Percentiles rank a stretch among this genome's conserved stretches.
Conservation (phyloP, 2,797 vertebrate genomes). For the Sciurus carolinensis region DNA sequence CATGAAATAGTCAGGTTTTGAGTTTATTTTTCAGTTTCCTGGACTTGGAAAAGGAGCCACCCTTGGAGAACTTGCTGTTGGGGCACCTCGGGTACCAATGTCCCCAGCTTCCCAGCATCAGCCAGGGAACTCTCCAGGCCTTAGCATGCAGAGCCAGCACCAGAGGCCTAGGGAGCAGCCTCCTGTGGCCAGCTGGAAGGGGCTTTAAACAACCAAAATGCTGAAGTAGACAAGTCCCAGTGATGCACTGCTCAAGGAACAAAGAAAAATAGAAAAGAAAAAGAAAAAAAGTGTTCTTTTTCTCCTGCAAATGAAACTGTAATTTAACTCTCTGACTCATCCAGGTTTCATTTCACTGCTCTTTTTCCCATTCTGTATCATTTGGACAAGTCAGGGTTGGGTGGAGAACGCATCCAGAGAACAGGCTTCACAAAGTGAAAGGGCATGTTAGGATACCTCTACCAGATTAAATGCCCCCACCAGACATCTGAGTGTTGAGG, state of each 20-base stretch:
- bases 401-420: neutral
- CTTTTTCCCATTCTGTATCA: neutral
- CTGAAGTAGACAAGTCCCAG: slow-evolving; percentile 16
- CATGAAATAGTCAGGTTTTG: neutral
- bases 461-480: neutral
- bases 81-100: neutral
- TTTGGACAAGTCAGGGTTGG: neutral
- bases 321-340: slow-evolving; percentile 18
- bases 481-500: neutral
- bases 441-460: neutral
- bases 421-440: neutral
- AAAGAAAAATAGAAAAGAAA: slow-evolving; percentile 28
- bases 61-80: neutral
- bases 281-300: neutral
- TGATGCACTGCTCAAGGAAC: neutral
- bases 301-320: slow-evolving; percentile 19
- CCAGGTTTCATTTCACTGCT: neutral
- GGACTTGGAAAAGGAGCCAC: neutral
- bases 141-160: rapidly evolving
- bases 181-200: neutral
- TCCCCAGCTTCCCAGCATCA: too few relatives aligned
- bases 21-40: neutral
- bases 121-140: rapidly evolving
- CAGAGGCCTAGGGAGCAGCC: neutral
- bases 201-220: neutral